Evolutionary conservation across 2,888 invertebrate genomes (phyloP), one percentile per base, ranked within the genome.

Genomic region (Ormyrus thymus): DNA sequence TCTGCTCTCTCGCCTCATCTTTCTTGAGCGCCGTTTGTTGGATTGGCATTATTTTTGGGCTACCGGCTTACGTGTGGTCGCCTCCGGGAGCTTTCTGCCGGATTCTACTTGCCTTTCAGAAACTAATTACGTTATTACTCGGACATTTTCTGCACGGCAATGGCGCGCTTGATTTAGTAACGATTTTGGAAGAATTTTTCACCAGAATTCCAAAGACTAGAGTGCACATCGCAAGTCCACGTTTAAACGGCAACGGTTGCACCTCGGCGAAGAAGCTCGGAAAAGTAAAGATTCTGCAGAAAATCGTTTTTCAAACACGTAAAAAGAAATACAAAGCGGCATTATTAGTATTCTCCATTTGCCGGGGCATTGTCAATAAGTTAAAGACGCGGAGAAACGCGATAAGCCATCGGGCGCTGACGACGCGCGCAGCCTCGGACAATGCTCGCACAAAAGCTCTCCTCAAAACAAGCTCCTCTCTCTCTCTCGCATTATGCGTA

Each of bases 401-500:
- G 66, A 75, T 75, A 75, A 61, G 68, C 75, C 64, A 74, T 74
- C 73, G 56, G 6, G 6, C 13, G n/a, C 3, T 29, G 13, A 9
- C 51, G 8, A 56, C 50, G 13, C 53, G n/a, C 29, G 43, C 29
- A 6, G 55, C 29, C 1, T 7, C 51, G 61, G 48, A 62, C 46
- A 55, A 64, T 73, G 55, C 55, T 11, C 7, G 13, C 13, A 15
- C 46, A n/a, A 56, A 69, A n/a, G 46, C 48, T 45, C 48, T 48
- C 50, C 46, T 6, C 43, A 45, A 43, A 8, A 48, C 13, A 29
- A 9, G 50, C 7, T 13, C 50, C 10, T 3, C 29, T 29, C 29
- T 29, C 29, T 29, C 74, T 66, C 69, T 64, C 64, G 71, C 62
- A 74, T 78, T 74, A 74, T 78, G 62, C 74, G 78, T 65, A 74